Base-by-base conservation (phyloP, 2,113 vertebrate genomes). In the Catagonus wagneri region DNA sequence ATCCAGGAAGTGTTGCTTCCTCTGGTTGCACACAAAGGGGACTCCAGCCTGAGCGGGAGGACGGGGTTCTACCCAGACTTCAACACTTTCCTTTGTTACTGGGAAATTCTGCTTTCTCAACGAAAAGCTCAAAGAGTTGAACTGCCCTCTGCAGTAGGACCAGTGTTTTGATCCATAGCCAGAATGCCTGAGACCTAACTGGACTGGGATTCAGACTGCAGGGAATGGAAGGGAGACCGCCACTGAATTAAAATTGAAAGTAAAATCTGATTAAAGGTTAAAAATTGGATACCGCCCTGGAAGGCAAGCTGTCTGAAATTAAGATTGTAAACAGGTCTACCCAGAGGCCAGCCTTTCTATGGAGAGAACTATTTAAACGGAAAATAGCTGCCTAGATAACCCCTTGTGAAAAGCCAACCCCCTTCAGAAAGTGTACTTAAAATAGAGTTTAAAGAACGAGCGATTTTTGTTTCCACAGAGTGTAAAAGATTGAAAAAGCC, bases 121-220 rank as follows among this genome's bases (percentile, higher is more conserved):
- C 17, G 54, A 93, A 93, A 96, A 34, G 74, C 86, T 93, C 93
- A 71, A 72, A 88, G 97, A 86, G 65, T 83, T 84, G 96, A 96
- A 54, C 88, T 79, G 95, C 95, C 94, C 96, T 97, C 95, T 94
- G 94, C 88, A 94, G 96, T 29, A 75, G 0, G 50, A 89, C 66
- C 3, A 1, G 76, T 65, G 80, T 78, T 96, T 84, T 83, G 93
- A n/a, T 92, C 27, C 5, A 44, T 44, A 44, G 5, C 8, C 44
- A 44, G 44, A 44, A 44, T 44, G 44, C 44, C 44, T 4, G 44
- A 44, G 44, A 44, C 44, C n/a, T n/a, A n/a, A n/a, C n/a, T n/a
- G n/a, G n/a, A n/a, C n/a, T n/a, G n/a, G n/a, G n/a, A n/a, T n/a
- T 10, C 23, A 16, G 36, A 54, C 87, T 69, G 50, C 79, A 61